Percentiles rank a stretch among this genome's conserved stretches.
These are phyloP conservation scores for Spatulosminthurus flaviceps DNA, from an alignment of 2,888 invertebrate genomes.

Conservation along the genomic window DNA sequence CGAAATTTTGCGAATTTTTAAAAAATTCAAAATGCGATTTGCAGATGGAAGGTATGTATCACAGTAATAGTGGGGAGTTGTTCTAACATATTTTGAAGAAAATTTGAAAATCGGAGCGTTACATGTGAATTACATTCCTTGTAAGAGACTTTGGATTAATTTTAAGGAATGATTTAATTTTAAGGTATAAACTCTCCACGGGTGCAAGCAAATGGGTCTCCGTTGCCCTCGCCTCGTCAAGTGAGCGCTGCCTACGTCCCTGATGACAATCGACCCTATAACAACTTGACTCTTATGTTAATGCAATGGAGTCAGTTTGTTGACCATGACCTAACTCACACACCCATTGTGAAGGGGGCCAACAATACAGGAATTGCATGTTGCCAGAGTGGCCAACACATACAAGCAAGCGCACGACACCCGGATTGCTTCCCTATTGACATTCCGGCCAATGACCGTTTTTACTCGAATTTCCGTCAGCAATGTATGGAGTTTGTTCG, in stretches of 20 bases:
- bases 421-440: slow-evolving; percentile 66
- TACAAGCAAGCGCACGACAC: slow-evolving; percentile 61
- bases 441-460: slow-evolving; percentile 67
- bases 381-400: slow-evolving; percentile 65
- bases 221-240: slow-evolving; percentile 65
- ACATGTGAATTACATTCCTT: no score
- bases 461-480: slow-evolving; percentile 66
- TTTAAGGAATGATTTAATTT: neutral
- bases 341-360: slow-evolving; percentile 62
- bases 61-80: no score
- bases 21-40: no score
- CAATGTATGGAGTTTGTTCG: slow-evolving; percentile 68
- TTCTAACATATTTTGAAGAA: no score
- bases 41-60: no score
- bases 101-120: no score
- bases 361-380: slow-evolving; percentile 66
- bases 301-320: slow-evolving; percentile 64
- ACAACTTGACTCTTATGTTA: slow-evolving; percentile 62
- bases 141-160: no score
- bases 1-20: neutral
- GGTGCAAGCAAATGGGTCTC: slow-evolving; percentile 65
- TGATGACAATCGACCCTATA: slow-evolving; percentile 63
- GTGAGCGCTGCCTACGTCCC: slow-evolving; percentile 65
- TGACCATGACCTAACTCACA: slow-evolving; percentile 63
- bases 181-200: slow-evolving; percentile 60